Evolutionary conservation across 2,797 vertebrate genomes (phyloP), one percentile per base, ranked within the genome.

Genomic region (Cetoscarus ocellatus): DNA sequence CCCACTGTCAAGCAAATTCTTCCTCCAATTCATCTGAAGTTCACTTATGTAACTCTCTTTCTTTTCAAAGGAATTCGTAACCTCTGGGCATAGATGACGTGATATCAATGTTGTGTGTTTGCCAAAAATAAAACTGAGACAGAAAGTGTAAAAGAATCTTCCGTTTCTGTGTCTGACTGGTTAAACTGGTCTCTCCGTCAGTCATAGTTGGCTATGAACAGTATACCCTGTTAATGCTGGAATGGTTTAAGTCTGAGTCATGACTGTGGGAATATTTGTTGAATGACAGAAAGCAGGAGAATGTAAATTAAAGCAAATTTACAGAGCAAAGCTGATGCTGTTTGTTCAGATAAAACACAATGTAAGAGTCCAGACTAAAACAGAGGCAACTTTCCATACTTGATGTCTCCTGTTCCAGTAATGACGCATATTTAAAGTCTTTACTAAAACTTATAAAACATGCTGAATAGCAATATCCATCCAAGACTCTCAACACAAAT

Each of bases 81-180:
- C 42, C n/a, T 11, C 15, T 0, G n/a, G 10, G 48, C 18, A 45
- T 10, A 49, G 34, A 40, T 56, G 40, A 49, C 2, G 10, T 5
- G 4, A 0, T 48, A 18, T 19, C 27, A 27, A n/a, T n/a, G n/a
- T 48, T 70, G 17, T 14, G 6, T 39, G 12, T 42, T 8, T 43
- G 56, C 67, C 61, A 80, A 70, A 77, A 72, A 54, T 58, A 39
- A 38, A 81, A 51, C 44, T 12, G 6, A 27, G 62, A 52, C 2
- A 67, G 17, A 54, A 42, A 75, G 34, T 7, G 34, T 52, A 27
- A 56, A 67, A 43, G 45, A 68, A 42, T 39, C 13, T 34, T 47
- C 44, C 51, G 7, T 50, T 10, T 11, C 0, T 34, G 49, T 0
- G 56, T 35, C 43, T 1, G 11, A 81, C 86, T 18, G 58, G 82